Evolutionary conservation across 2,797 vertebrate genomes (phyloP), one percentile per base, ranked within the genome.

Genomic region (Apogon hyalosoma): DNA sequence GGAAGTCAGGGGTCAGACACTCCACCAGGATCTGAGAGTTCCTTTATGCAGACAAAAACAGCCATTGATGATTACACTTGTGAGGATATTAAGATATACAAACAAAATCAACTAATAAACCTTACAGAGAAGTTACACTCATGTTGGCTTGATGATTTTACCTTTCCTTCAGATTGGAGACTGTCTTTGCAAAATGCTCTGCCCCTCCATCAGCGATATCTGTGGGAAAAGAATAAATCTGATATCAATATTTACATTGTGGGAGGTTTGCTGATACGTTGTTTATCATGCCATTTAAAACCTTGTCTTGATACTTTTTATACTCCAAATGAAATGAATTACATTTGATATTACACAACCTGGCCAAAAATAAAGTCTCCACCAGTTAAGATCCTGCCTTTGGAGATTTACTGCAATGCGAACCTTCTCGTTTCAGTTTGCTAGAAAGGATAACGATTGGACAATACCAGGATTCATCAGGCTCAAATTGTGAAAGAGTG

Each of bases 1-100:
- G 92, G 50, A 99, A 99, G 88, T 99, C 98, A 16, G 98, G 97
- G 0, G 98, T 99, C 39, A 99, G 90, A 82, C 98, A 99, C 81
- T 99, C 98, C 10, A 99, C 95, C 48, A 98, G 80, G 77, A 99
- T 96, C 48, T 85, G 90, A n/a, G 94, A 24, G 63, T 94, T 95
- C 89, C 98, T 99, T 64, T 3, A 67, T 24, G 10, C 31, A 57
- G 42, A 49, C 3, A 48, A 72, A 0, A 31, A 28, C 36, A 8
- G 5, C 11, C 7, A 11, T 55, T 53, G 24, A 13, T 53, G 24
- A 13, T 50, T 38, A 0, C 9, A 21, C 36, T 36, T 33, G 6
- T 11, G 3, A n/a, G 24, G 0, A 42, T 6, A 11, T 43, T 4
- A 39, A 39, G 11, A 60, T 10, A 49, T 0, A 63, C 33, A 41